A percentile compares a stretch with the other conserved stretches of the same genome.
These are phyloP conservation scores for Otis tarda DNA, from an alignment of 2,113 vertebrate species.

Conservation along the genomic window DNA sequence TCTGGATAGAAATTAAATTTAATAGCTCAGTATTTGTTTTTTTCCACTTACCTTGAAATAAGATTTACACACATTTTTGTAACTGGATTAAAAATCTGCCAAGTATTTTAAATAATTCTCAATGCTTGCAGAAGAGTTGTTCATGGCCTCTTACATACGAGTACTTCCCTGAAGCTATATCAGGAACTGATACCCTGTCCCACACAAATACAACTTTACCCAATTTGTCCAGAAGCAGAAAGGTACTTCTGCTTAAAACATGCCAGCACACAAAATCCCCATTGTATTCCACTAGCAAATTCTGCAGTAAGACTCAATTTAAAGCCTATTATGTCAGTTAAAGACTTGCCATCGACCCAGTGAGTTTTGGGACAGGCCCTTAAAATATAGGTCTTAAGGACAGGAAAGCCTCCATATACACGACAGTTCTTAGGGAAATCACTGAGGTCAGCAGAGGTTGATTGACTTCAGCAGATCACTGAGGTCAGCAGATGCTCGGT, in stretches of 20 bases:
- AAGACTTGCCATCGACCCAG: not conserved
- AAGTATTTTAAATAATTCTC: slow-evolving; percentile 1
- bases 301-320: not conserved
- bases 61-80: slow-evolving; percentile 26
- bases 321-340: not conserved
- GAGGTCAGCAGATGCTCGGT: slow-evolving; percentile 59
- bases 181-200: not conserved
- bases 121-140: not conserved
- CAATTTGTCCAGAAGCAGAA: not conserved
- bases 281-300: not conserved
- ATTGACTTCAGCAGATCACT: slow-evolving; percentile 47
- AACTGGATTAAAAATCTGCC: slow-evolving; percentile 1
- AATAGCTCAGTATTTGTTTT: not conserved
- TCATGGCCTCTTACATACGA: not conserved
- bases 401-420: not conserved
- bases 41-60: slow-evolving; percentile 14
- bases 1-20: not conserved
- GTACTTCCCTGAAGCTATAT: not conserved
- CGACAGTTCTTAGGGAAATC: slow-evolving; percentile 26
- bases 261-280: not conserved
- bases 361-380: not conserved
- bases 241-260: not conserved
- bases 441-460: slow-evolving; percentile 37
- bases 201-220: not conserved
- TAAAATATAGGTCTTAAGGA: slow-evolving; percentile 8